A percentile compares a stretch with the other conserved stretches of the same genome.
These are phyloP conservation scores for Embidobia sp. DNA, from an alignment of 2,888 invertebrate genomes.

Conservation along the genomic window DNA sequence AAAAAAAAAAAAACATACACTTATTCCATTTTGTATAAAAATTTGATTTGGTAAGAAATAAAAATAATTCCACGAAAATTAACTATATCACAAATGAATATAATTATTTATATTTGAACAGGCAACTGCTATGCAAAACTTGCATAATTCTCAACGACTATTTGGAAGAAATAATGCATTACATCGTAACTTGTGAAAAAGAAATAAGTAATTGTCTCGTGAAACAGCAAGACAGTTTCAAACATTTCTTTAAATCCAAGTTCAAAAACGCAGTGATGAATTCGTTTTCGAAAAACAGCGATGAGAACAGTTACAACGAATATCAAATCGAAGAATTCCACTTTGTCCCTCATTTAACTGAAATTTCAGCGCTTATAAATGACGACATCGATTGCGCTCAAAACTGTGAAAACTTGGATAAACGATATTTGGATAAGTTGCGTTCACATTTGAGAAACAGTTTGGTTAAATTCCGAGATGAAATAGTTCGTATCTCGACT, in stretches of 20 bases:
- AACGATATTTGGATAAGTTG: constrained; percentile 83
- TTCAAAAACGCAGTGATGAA: constrained; percentile 47
- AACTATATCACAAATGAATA: not conserved
- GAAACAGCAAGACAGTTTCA: constrained; percentile 75
- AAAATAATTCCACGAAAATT: no score
- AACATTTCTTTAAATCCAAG: constrained; percentile 57
- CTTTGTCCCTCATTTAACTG: constrained; percentile 86
- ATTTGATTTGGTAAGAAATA: no score
- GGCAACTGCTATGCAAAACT: constrained; percentile 86
- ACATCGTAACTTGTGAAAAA: constrained; percentile 89
- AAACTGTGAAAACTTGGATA: constrained; percentile 82
- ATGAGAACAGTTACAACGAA: constrained; percentile 34
- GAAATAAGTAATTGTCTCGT: constrained; percentile 90
- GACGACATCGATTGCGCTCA: constrained; percentile 84
- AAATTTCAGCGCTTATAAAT: constrained; percentile 80
- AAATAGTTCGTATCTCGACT: constrained; percentile 87
- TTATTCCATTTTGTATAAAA: no score
- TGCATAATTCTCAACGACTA: constrained; percentile 86
- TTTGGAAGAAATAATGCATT: constrained; percentile 87
- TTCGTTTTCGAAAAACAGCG: not conserved
- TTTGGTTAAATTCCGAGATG: constrained; percentile 85
- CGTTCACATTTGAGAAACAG: constrained; percentile 87
- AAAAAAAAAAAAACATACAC: no score
- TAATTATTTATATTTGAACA: constrained; percentile 71
- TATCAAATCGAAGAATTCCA: constrained; percentile 78